Conservation (phyloP, 2,888 invertebrate species). For the Antitype chi region DNA sequence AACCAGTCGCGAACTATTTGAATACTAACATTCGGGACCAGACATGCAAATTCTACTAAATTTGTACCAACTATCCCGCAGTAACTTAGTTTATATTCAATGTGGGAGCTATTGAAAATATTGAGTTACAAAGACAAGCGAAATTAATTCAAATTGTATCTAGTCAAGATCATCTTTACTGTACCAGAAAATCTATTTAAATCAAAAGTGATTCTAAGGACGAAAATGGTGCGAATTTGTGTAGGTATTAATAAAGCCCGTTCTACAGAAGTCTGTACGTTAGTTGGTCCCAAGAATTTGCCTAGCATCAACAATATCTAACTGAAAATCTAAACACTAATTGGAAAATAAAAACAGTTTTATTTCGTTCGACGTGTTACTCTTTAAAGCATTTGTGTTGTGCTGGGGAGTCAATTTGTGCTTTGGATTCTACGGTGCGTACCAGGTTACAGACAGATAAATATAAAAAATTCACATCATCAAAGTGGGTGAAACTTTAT, state of each 20-base stretch:
- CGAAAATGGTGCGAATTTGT: constrained; percentile 87
- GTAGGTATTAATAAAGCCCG: constrained; percentile 89
- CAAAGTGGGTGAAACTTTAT: constrained; percentile 90
- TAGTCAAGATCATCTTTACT: constrained; percentile 48
- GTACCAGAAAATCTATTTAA: constrained; percentile 58
- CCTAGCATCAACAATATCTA: constrained; percentile 50
- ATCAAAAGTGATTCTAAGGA: constrained; percentile 63
- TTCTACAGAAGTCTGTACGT: constrained; percentile 56
- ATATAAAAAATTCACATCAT: constrained; percentile 79
- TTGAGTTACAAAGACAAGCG: constrained; percentile 50
- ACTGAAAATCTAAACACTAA: constrained; percentile 56
- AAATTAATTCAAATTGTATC: constrained; percentile 53
- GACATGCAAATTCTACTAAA: constrained; percentile 78
- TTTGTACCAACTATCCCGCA: constrained; percentile 56
- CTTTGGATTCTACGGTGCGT: constrained; percentile 83
- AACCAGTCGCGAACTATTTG: constrained; percentile 77
- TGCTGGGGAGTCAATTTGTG: constrained; percentile 69
- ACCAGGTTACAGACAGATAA: constrained; percentile 79
- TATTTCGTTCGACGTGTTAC: constrained; percentile 50
- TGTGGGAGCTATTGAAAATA: constrained; percentile 49
- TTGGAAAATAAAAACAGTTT: constrained; percentile 44
- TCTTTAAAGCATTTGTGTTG: constrained; percentile 67
- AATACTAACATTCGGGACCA: constrained; percentile 76
- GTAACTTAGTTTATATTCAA: constrained; percentile 59
- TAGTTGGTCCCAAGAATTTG: constrained; percentile 43